phyloP scores from a whole-genome alignment of 2,113 vertebrate species.

The Pogonocichla stellata region DNA sequence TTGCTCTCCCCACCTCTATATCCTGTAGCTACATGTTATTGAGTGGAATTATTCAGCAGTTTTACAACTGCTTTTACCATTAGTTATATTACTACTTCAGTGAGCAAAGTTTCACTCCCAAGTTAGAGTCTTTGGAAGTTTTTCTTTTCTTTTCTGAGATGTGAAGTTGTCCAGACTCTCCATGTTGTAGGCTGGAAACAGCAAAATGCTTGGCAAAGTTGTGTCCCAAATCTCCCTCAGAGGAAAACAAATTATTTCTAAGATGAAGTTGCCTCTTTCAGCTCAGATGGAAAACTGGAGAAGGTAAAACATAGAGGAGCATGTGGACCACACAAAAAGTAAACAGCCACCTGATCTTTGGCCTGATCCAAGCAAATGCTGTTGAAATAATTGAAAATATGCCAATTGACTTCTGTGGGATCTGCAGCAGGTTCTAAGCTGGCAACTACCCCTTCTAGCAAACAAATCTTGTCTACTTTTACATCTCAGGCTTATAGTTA shows the following conservation, averaged over 20 bases:
- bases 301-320: background rate
- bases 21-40: background rate
- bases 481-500: conserved; percentile 29
- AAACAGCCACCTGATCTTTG: conserved; percentile 47
- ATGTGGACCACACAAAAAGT: conserved; percentile 42
- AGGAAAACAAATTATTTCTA: background rate
- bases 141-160: background rate
- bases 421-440: conserved; percentile 44
- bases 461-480: conserved; percentile 36
- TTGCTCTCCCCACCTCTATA: background rate
- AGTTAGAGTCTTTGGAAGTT: background rate
- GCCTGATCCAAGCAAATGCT: conserved; percentile 30
- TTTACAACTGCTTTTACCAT: background rate
- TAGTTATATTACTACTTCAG: background rate
- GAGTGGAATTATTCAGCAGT: background rate
- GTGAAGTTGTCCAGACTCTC: background rate
- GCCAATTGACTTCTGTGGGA: conserved; percentile 56
- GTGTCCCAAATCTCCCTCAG: background rate
- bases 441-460: conserved; percentile 5
- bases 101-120: background rate
- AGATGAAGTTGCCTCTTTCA: background rate
- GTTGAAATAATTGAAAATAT: conserved; percentile 53
- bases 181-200: background rate
- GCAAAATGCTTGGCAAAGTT: background rate
- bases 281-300: background rate